phyloP scores from a whole-genome alignment of 2,888 invertebrate genomes.

The Sminthurides aquaticus region DNA sequence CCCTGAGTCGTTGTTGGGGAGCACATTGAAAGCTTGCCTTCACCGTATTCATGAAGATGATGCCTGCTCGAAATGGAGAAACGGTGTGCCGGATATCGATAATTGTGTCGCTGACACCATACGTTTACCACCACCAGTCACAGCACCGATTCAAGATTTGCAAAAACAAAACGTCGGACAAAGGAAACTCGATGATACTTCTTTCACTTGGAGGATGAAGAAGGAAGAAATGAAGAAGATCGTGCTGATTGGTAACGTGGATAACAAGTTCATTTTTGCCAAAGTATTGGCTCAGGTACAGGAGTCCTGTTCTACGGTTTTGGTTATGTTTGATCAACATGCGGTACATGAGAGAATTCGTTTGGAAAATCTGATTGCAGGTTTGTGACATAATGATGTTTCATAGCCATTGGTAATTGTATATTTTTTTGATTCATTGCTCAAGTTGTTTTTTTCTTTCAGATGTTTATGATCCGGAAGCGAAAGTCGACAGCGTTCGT shows the following conservation, averaged over 20 bases:
- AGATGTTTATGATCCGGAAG: conserved; percentile 20
- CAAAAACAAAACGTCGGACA: too few species aligned
- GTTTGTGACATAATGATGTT: conserved; percentile 47
- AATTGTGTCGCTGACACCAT: not conserved
- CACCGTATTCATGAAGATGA: not conserved
- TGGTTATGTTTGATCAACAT: conserved; percentile 76
- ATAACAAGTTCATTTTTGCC: conserved; percentile 64
- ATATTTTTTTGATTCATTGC: not conserved
- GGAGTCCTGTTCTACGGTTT: conserved; percentile 41
- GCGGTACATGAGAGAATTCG: conserved; percentile 77
- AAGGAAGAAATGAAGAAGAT: conserved; percentile 30
- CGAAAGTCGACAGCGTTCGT: conserved; percentile 2
- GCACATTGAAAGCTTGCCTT: conserved; percentile 1
- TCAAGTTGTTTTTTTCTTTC: conserved; percentile 5
- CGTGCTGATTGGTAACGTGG: conserved; percentile 66
- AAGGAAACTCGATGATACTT: not conserved
- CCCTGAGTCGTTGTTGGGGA: not conserved
- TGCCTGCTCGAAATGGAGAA: not conserved
- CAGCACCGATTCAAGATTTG: not conserved
- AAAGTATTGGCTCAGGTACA: conserved; percentile 38
- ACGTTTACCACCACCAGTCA: not conserved
- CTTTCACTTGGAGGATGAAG: conserved; percentile 18
- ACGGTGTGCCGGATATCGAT: not conserved
- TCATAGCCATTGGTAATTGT: conserved; percentile 7
- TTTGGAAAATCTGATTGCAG: conserved; percentile 60